These are phyloP conservation scores for Crax fasciolata DNA, from an alignment of 2,797 vertebrate genomes.

Conservation along the genomic window DNA sequence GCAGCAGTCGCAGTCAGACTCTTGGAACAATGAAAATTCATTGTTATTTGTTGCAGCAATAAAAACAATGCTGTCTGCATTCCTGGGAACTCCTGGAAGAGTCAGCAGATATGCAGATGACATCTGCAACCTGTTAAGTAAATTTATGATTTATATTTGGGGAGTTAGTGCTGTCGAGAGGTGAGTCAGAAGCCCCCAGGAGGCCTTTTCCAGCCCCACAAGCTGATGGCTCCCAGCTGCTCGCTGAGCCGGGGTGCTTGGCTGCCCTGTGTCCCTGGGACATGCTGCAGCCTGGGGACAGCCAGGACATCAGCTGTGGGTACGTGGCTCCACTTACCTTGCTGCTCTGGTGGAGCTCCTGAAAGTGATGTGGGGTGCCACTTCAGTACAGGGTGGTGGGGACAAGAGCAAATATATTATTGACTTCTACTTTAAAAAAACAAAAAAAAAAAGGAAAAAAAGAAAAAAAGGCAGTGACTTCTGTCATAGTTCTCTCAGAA, in stretches of 20 bases:
- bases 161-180: background rate
- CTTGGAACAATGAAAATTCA: background rate
- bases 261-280: background rate
- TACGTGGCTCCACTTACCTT: fast-evolving
- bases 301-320: fast-evolving
- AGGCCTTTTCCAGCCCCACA: background rate
- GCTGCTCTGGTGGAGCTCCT: background rate
- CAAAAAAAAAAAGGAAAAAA: background rate
- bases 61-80: background rate
- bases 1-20: background rate
- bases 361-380: fast-evolving
- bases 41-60: conserved; percentile 32
- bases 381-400: fast-evolving
- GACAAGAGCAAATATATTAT: background rate
- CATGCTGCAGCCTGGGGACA: fast-evolving
- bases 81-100: background rate
- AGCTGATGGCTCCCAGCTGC: background rate
- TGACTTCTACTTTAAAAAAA: background rate
- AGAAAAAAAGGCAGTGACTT: background rate
- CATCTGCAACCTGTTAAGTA: conserved; percentile 6
- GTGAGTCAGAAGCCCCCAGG: background rate
- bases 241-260: fast-evolving
- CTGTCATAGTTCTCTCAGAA: background rate
- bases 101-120: background rate
- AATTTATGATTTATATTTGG: background rate